These are phyloP conservation scores for Therioaphis trifolii DNA, from an alignment of 2,888 invertebrate species.

Conservation along the genomic window DNA sequence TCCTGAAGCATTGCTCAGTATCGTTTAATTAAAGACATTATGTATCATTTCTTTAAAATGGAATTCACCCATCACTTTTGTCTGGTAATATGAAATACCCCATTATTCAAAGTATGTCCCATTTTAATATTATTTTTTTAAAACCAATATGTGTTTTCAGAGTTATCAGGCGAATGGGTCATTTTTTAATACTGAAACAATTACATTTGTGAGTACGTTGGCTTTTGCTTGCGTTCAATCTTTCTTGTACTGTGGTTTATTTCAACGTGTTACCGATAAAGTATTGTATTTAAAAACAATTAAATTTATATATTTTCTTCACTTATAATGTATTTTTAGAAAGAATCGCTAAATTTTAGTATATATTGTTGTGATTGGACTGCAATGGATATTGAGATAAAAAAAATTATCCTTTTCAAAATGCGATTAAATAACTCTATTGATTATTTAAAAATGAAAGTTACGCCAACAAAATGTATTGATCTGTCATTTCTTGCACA, in stretches of 20 bases:
- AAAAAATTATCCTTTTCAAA: not conserved
- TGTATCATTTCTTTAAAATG: too few relatives aligned
- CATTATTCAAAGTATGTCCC: not conserved
- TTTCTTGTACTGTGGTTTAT: not conserved
- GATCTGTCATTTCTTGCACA: not conserved
- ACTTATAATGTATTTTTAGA: not conserved
- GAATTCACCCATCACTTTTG: too few relatives aligned
- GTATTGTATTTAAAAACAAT: not conserved
- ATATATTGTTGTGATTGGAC: conserved; percentile 18
- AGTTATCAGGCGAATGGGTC: too few relatives aligned
- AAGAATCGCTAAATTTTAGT: not conserved
- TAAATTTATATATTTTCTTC: not conserved
- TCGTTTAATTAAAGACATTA: too few relatives aligned
- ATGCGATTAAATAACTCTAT: not conserved
- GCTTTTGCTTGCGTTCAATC: not conserved
- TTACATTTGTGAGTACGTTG: not conserved
- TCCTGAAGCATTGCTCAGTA: too few relatives aligned
- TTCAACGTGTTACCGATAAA: not conserved
- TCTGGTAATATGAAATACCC: too few relatives aligned
- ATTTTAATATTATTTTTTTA: too few relatives aligned
- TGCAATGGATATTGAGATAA: not conserved
- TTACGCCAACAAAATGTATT: not conserved
- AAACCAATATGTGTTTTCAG: too few relatives aligned
- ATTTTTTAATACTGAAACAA: not conserved
- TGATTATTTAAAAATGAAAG: not conserved